Conservation (phyloP, 2,113 vertebrate genomes). For the Paradisaea rubra region DNA sequence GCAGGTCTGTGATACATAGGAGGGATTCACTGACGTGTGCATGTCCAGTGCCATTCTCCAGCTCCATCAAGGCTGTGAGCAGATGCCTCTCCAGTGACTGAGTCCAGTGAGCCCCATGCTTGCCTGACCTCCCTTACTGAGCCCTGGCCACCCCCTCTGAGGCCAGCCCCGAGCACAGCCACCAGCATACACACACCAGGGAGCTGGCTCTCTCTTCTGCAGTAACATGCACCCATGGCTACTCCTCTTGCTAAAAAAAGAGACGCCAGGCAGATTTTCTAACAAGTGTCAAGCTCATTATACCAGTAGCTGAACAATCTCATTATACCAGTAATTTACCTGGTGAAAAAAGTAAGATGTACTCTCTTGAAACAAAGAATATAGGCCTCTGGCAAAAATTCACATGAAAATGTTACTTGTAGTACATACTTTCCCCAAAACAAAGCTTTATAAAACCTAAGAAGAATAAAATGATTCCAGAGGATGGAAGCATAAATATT, state of each 20-base stretch:
- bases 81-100: fast-evolving
- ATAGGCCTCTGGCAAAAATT: background rate
- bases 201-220: background rate
- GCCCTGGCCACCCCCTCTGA: background rate
- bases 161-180: background rate
- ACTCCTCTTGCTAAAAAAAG: background rate
- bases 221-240: background rate
- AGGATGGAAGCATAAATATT: background rate
- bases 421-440: background rate
- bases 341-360: background rate
- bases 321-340: background rate
- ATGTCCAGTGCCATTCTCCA: background rate
- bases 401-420: background rate
- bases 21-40: background rate
- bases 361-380: background rate
- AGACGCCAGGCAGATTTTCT: background rate
- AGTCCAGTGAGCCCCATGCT: background rate
- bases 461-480: background rate
- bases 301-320: too few species aligned
- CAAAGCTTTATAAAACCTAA: background rate
- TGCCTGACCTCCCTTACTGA: background rate
- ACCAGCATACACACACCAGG: background rate
- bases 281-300: background rate
- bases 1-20: background rate
- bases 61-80: background rate